Conservation (phyloP, 2,888 invertebrate species). For the Dione vanillae region DNA sequence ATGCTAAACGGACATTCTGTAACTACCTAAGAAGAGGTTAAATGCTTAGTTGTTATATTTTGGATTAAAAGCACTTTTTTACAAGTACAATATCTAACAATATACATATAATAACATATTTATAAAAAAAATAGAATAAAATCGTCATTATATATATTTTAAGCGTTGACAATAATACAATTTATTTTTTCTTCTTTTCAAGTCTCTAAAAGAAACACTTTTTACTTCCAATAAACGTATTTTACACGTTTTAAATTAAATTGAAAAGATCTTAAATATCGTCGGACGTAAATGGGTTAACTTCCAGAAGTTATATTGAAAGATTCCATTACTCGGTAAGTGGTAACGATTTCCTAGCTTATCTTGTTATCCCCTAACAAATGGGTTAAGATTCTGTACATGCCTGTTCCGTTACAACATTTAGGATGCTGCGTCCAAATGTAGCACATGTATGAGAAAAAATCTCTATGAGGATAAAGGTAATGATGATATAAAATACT, state of each 20-base stretch:
- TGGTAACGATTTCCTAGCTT: constrained; percentile 15
- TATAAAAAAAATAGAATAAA: too few species aligned
- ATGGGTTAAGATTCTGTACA: constrained; percentile 26
- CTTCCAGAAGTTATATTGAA: constrained; percentile 17
- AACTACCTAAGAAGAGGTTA: background rate
- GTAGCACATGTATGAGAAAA: background rate
- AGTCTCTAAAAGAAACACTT: background rate
- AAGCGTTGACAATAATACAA: background rate
- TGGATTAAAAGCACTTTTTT: too few species aligned
- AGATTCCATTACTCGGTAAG: constrained; percentile 25
- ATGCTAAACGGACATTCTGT: background rate
- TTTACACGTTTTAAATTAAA: background rate
- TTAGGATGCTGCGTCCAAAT: constrained; percentile 3
- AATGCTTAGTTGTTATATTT: background rate
- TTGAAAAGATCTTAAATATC: constrained; percentile 13
- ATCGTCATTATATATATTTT: background rate
- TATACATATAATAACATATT: too few species aligned
- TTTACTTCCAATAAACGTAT: background rate
- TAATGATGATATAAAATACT: constrained; percentile 22
- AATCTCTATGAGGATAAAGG: constrained; percentile 8
- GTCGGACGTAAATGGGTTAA: constrained; percentile 12
- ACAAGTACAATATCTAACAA: too few species aligned
- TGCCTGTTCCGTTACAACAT: constrained; percentile 22
- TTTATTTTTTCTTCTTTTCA: background rate
- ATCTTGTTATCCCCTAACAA: constrained; percentile 26